Base-by-base conservation (phyloP, 1,140 invertebrate genomes). In the Drosophila ohnishii region DNA sequence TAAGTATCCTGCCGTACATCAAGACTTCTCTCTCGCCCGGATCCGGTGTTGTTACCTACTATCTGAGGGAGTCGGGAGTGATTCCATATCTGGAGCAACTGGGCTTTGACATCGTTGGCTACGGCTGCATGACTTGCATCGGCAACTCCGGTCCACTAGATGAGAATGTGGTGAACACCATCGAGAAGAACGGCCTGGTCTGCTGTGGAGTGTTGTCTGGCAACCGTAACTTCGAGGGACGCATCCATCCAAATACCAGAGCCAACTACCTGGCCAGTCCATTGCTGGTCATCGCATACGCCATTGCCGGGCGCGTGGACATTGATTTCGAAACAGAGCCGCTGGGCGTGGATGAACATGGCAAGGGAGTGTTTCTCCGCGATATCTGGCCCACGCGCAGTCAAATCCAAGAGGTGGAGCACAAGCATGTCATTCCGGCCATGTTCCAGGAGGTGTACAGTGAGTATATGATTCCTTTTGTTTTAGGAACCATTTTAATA, bases 101-200 rank as follows among this genome's bases (percentile, higher is more conserved):
- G 13, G 98, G 98, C 8, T 99, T 99, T 92, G 94, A 97, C 83
- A 96, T 98, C 51, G 96, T 97, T 19, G 98, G 98, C 13, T 99
- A 98, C 90, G 96, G 98, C 1, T 99, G 98, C 92, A 99, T 99
- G 98, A 99, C 98, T 1, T 99, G 98, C 92, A 99, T 99, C 74
- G 99, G 99, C 10, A 99, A 99, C 92, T 97, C 96, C 53, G 98
- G 98, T 3, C 98, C 98, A 0, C 94, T 99, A 3, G 96, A 97
- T 55, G 97, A 99, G 62, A 94, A 96, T 75, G 96, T 99, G 30
- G 95, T 95, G 0, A 96, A 97, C 81, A 97, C 97, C 2, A 99
- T 99, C 80, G 98, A 99, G 91, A 96, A 97, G 94, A 97, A 97
- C 91, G 97, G 98, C 87, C 92, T 99, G 8, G 96, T 99, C 0